Percentiles rank a stretch among this genome's conserved stretches.
phyloP scores from a whole-genome alignment of 2,888 invertebrate genomes.

The Adelphocoris suturalis region DNA sequence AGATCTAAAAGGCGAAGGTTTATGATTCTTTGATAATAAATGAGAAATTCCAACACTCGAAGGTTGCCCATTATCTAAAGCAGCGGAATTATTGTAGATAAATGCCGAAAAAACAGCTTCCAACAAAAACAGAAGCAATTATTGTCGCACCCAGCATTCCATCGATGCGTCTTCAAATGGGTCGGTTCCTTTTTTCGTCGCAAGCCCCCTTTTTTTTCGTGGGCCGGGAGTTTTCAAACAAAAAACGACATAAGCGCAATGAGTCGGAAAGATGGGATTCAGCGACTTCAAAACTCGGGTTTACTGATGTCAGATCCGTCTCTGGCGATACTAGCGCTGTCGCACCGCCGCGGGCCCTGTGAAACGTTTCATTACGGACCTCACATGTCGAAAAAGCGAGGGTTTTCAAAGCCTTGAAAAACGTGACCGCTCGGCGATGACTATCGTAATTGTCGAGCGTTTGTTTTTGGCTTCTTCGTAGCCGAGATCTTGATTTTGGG shows the following conservation, averaged over 20 bases:
- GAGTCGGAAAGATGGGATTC: slow-evolving; percentile 36
- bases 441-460: background rate
- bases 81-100: no score
- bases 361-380: slow-evolving; percentile 27
- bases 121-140: background rate
- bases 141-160: slow-evolving; percentile 1
- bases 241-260: background rate
- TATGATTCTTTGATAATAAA: no score
- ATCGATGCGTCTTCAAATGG: background rate
- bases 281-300: background rate
- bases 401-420: background rate
- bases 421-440: slow-evolving; percentile 9
- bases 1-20: no score
- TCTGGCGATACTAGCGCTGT: slow-evolving; percentile 1
- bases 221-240: background rate
- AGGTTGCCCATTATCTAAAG: no score
- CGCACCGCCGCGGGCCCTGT: background rate
- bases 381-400: background rate
- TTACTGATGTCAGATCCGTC: background rate
- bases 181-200: background rate
- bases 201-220: background rate
- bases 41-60: no score
- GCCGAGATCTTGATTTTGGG: background rate
- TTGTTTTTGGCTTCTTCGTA: background rate
- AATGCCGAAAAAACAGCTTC: no score